Evolutionary conservation across 1,140 invertebrate species (phyloP), one percentile per base, ranked within the genome.

Genomic region (Pseudomyrmex sp.): DNA sequence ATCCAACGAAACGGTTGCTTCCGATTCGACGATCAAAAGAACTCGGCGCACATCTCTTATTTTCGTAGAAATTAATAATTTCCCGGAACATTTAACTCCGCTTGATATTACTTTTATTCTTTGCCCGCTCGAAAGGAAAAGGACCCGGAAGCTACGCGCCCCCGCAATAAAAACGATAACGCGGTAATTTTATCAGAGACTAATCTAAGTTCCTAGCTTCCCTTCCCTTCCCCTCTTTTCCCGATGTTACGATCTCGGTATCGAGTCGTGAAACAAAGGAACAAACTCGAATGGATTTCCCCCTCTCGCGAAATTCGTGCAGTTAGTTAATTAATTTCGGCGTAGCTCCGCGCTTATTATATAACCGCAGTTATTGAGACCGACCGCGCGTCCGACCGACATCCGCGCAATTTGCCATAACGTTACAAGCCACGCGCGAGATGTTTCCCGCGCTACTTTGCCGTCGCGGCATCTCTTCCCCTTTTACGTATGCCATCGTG

Each of bases 401-500:
- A 80, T 59, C 58, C 9, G 58, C 20, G 61, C 59, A 62, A 74
- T 85, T 87, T 58, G 63, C 58, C 68, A 73, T 72, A 88, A 79
- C 79, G 79, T 83, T 85, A 86, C 63, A 74, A 80, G 63, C 74
- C 68, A 44, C 48, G 63, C 48, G 63, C 23, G 73, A 86, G 35
- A 50, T 35, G 48, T 9, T 9, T 48, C 15, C 15, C 15, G 35
- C 50, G 23, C 18, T 63, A 56, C 63, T 73, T 73, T 68, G 84
- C 80, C 46, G 63, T 56, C 68, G 18, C 23, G 52, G 52, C 20
- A 72, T 61, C 62, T 46, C 46, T 62, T 26, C 46, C 56, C 52
- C 56, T 85, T 88, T 88, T 85, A 88, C 74, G 84, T 83, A 76
- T 76, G 86, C 86, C 87, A 74, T 83, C 74, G 74, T 72, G 79